A percentile compares a stretch with the other conserved stretches of the same genome.
Conservation (phyloP, 2,797 vertebrate genomes). For the Cyclopterus lumpus region DNA sequence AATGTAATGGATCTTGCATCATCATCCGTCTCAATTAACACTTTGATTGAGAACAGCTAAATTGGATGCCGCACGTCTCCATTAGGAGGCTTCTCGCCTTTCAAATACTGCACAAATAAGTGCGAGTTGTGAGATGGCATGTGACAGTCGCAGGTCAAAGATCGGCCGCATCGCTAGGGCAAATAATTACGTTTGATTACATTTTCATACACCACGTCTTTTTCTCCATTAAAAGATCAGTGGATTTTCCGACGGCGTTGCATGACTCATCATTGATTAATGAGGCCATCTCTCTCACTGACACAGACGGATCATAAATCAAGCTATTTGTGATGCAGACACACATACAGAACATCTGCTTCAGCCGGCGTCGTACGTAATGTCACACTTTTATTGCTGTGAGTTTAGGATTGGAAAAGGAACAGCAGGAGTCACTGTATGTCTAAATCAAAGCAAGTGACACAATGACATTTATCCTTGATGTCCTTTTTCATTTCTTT, state of each 20-base stretch:
- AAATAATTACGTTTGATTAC: conserved; percentile 69
- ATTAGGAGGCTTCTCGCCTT: conserved; percentile 63
- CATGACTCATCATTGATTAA: conserved; percentile 54
- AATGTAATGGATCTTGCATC: conserved; percentile 73
- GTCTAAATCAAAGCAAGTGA: conserved; percentile 21
- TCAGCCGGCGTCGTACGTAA: conserved; percentile 7
- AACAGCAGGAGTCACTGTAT: conserved; percentile 12
- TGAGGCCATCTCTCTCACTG: conserved; percentile 39
- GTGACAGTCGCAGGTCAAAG: conserved; percentile 71
- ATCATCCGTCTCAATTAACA: conserved; percentile 79
- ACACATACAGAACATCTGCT: conserved; percentile 38
- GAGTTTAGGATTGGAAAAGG: conserved; percentile 29
- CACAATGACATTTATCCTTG: conserved; percentile 3
- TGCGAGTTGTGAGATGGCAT: conserved; percentile 47
- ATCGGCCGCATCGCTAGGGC: conserved; percentile 40
- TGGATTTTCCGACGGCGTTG: conserved; percentile 45
- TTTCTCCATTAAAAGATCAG: conserved; percentile 61
- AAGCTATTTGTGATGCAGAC: conserved; percentile 41
- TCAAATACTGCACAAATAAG: conserved; percentile 57
- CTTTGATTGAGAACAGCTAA: conserved; percentile 65
- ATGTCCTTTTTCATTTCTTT: conserved; percentile 32
- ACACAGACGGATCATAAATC: conserved; percentile 54
- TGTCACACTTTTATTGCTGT: conserved; percentile 17
- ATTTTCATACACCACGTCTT: conserved; percentile 55
- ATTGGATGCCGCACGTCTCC: conserved; percentile 63